Base-by-base conservation (phyloP, 2,888 invertebrate species). In the Leptinotarsa juncta region DNA sequence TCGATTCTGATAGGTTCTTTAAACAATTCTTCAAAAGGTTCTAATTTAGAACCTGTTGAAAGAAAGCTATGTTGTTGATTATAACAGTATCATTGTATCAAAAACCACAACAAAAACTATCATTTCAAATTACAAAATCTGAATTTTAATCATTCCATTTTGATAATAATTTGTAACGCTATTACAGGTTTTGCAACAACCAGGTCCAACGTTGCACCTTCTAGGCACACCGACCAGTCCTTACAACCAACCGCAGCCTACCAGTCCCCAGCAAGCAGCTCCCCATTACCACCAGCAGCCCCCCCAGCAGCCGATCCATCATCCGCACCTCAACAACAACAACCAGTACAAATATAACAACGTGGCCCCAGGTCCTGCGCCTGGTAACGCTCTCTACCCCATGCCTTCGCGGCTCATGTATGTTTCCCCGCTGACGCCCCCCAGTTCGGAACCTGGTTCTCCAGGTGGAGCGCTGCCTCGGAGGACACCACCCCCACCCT, bases 401-500 rank as follows among this genome's bases (percentile, higher is more conserved):
- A 89, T 91, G 80, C 68, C 73, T 10, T 90, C 91, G 76, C 89
- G 92, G 85, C 88, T 92, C 80, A 92, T 95, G 90, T 95, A 95
- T 88, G 94, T 94, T 87, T 94, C 95, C 60, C 96, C 96, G 60
- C 89, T 96, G 83, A 96, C 96, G 80, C 96, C 96, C 60, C 96
- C 96, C 80, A 94, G 94, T 86, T 96, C 96, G 73, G 96, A 96
- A 86, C 96, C 96, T 76, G 96, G 95, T 78, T 95, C 94, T 82
- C 95, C 95, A 15, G 93, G 93, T 78, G 92, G 92, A 87, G 90
- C 93, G 87, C 91, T 92, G 77, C 92, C 90, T 78, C 89, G 94
- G 74, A 90, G 94, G 83, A 92, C 94, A 74, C 94, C 94, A 74
- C 94, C 94, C 76, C 94, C 94, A 70, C 94, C 94, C 20, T 94